Evolutionary conservation across 1,140 invertebrate species (phyloP).

Genomic region (Psilanteris sp.): DNA sequence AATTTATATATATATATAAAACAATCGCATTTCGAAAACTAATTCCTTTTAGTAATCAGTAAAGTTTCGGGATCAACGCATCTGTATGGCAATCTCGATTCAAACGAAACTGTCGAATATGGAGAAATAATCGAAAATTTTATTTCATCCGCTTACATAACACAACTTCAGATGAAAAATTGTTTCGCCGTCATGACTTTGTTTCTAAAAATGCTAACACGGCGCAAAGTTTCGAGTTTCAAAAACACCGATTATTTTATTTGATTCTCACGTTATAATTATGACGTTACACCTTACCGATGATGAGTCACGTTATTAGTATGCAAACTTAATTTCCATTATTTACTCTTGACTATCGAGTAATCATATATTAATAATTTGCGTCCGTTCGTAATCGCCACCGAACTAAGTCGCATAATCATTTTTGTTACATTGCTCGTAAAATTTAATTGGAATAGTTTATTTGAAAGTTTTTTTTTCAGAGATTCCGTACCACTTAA

Average conservation of each 20-base stretch:
- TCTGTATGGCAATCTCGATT: too few relatives aligned
- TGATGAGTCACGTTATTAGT: conserved; percentile 6
- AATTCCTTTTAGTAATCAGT: too few relatives aligned
- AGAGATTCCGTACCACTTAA: too few relatives aligned
- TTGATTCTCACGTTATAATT: conserved; percentile 15
- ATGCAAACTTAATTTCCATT: conserved; percentile 8
- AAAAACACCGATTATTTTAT: conserved; percentile 28
- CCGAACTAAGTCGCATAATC: too few relatives aligned
- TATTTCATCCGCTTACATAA: conserved; percentile 12
- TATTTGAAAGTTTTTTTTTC: too few relatives aligned
- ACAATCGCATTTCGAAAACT: too few relatives aligned
- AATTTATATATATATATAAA: too few relatives aligned
- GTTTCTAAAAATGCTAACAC: conserved; percentile 22
- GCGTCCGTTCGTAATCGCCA: too few relatives aligned
- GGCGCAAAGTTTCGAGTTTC: conserved; percentile 15
- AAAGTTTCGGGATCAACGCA: too few relatives aligned
- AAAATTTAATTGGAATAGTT: too few relatives aligned
- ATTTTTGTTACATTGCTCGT: too few relatives aligned
- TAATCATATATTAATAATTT: too few relatives aligned
- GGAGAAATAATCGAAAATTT: neutral
- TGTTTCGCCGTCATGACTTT: conserved; percentile 10
- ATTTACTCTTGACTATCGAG: neutral
- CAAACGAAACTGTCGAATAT: neutral
- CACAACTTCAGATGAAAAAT: conserved; percentile 26
- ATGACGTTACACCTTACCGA: conserved; percentile 15